Percentiles rank a stretch among this genome's conserved stretches.
Evolutionary conservation across 2,888 invertebrate species (phyloP).

Genomic region (Periphyllus acericola): DNA sequence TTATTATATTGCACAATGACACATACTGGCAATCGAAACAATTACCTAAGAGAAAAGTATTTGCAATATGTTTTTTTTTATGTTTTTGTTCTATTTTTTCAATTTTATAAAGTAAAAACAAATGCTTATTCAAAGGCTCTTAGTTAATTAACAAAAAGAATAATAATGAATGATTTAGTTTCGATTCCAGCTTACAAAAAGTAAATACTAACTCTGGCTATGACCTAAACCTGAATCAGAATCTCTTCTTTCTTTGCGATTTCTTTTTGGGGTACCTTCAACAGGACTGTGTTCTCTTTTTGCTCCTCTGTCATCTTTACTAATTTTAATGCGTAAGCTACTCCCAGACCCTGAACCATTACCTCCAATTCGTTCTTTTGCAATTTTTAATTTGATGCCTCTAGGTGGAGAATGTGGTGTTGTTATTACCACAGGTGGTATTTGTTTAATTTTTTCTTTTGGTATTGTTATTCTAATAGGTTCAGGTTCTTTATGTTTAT

Average conservation of each 20-base stretch:
- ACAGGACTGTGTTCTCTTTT: conserved; percentile 58
- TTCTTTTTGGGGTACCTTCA: conserved; percentile 47
- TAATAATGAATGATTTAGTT: conserved; percentile 43
- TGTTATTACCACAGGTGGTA: conserved; percentile 60
- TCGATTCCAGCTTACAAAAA: conserved; percentile 55
- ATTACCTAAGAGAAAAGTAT: conserved; percentile 39
- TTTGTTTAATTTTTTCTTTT: conserved; percentile 69
- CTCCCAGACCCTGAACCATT: conserved; percentile 59
- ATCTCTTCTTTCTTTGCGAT: conserved; percentile 53
- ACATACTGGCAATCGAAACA: conserved; percentile 56
- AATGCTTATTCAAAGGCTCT: conserved; percentile 42
- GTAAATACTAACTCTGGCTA: conserved; percentile 60
- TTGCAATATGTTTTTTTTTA: conserved; percentile 39
- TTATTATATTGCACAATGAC: conserved; percentile 58
- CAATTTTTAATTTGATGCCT: conserved; percentile 63
- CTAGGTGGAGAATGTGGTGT: conserved; percentile 63
- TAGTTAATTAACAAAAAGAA: conserved; percentile 20
- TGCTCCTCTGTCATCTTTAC: conserved; percentile 72
- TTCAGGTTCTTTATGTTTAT: conserved; percentile 68
- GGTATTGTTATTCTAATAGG: conserved; percentile 73
- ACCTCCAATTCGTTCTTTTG: conserved; percentile 55
- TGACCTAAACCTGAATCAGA: conserved; percentile 54
- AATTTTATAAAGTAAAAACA: conserved; percentile 52
- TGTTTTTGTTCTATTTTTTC: conserved; percentile 37
- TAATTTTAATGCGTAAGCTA: conserved; percentile 75